These are phyloP conservation scores for Acleris holmiana DNA, from an alignment of 2,888 invertebrate genomes.

Conservation along the genomic window DNA sequence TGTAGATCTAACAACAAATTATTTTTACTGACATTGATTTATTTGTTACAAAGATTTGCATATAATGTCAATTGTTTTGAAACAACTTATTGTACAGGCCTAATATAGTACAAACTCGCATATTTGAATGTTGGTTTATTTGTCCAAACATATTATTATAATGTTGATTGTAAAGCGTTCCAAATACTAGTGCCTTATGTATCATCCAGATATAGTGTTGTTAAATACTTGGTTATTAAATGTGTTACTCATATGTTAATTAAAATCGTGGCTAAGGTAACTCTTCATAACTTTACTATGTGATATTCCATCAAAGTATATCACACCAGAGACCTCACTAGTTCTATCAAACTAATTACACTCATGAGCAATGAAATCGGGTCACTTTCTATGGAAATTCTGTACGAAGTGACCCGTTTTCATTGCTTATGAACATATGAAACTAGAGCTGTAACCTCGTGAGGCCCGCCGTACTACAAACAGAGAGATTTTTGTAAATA, in stretches of 20 bases:
- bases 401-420: too few species aligned
- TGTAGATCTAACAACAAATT: background rate
- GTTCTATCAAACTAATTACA: too few species aligned
- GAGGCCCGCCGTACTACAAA: too few species aligned
- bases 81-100: conserved; percentile 7
- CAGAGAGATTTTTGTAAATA: too few species aligned
- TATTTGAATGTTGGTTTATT: background rate
- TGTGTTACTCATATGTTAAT: conserved; percentile 12
- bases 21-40: background rate
- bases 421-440: too few species aligned
- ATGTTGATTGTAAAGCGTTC: conserved; percentile 40
- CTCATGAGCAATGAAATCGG: too few species aligned
- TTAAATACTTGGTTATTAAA: conserved; percentile 40
- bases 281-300: background rate
- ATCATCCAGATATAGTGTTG: conserved; percentile 43
- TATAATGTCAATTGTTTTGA: background rate
- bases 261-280: conserved; percentile 19
- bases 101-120: conserved; percentile 28
- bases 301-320: too few species aligned
- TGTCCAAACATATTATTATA: conserved; percentile 10
- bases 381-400: too few species aligned
- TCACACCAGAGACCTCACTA: too few species aligned
- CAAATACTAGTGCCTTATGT: conserved; percentile 62
- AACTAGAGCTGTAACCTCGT: too few species aligned
- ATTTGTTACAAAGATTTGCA: background rate